Evolutionary conservation across 2,888 invertebrate species (phyloP).

Genomic region (Amitus sp.): DNA sequence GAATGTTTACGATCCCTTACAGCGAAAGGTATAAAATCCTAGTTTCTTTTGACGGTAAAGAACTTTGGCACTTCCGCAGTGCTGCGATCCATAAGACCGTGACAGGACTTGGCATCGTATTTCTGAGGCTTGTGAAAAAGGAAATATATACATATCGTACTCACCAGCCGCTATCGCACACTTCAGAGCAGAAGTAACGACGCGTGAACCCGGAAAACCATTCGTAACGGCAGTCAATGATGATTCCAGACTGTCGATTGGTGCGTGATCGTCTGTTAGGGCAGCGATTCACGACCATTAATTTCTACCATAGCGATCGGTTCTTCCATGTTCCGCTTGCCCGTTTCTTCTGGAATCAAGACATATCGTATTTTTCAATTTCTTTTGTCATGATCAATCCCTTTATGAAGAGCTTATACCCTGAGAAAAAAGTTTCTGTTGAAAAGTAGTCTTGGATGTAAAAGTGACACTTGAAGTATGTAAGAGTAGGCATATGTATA

Average conservation of each 20-base stretch:
- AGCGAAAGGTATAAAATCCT: no score
- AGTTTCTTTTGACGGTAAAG: constrained; percentile 1
- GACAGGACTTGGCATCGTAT: constrained; percentile 36
- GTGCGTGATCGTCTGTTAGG: constrained; percentile 20
- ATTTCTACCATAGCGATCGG: constrained; percentile 44
- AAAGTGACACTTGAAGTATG: no score
- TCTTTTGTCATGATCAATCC: background rate
- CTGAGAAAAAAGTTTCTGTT: background rate
- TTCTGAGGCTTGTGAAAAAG: constrained; percentile 33
- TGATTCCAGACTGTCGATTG: constrained; percentile 39
- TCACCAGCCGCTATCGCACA: constrained; percentile 30
- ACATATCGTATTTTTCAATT: background rate
- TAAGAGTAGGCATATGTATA: no score
- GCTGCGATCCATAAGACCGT: constrained; percentile 47
- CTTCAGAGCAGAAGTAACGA: constrained; percentile 43
- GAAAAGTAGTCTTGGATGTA: no score
- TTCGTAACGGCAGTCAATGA: constrained; percentile 52
- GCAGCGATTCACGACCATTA: constrained; percentile 49
- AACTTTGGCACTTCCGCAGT: constrained; percentile 47
- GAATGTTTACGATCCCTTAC: no score
- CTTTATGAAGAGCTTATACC: background rate
- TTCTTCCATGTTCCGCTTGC: background rate
- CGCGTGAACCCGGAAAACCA: constrained; percentile 53
- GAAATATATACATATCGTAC: constrained; percentile 29
- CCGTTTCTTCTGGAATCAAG: background rate